Conservation (phyloP, 2,888 invertebrate species). For the Drosophila affinis region DNA sequence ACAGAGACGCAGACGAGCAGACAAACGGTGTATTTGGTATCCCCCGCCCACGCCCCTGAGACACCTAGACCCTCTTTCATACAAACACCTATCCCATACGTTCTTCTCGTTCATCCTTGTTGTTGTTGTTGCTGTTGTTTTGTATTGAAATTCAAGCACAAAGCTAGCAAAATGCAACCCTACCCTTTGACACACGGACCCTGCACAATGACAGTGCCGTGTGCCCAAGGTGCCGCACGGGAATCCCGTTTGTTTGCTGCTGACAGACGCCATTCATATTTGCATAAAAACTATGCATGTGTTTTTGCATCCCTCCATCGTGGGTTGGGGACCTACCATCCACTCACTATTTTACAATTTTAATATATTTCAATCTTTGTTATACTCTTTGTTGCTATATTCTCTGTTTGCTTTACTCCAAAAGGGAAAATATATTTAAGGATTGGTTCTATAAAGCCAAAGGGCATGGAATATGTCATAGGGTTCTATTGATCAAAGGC, state of each 20-base stretch:
- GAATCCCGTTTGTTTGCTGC: constrained; percentile 15
- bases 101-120: constrained; percentile 6
- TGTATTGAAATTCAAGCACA: constrained; percentile 57
- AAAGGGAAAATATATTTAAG: not conserved
- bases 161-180: constrained; percentile 45
- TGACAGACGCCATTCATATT: constrained; percentile 36
- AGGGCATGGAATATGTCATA: not conserved
- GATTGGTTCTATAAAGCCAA: no score
- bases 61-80: not conserved
- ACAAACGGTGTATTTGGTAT: constrained; percentile 49
- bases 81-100: constrained; percentile 15
- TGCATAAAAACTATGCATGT: constrained; percentile 68
- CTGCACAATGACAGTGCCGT: constrained; percentile 16
- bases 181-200: constrained; percentile 8
- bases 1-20: constrained; percentile 64
- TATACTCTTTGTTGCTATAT: no score
- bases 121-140: constrained; percentile 26
- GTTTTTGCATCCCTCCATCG: not conserved
- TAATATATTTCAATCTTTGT: not conserved
- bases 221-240: constrained; percentile 24
- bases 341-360: constrained; percentile 10
- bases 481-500: no score
- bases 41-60: not conserved
- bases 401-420: not conserved
- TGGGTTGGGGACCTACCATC: no score